These are phyloP conservation scores for Oxytorus armatus DNA, from an alignment of 2,888 invertebrate species.

Conservation along the genomic window DNA sequence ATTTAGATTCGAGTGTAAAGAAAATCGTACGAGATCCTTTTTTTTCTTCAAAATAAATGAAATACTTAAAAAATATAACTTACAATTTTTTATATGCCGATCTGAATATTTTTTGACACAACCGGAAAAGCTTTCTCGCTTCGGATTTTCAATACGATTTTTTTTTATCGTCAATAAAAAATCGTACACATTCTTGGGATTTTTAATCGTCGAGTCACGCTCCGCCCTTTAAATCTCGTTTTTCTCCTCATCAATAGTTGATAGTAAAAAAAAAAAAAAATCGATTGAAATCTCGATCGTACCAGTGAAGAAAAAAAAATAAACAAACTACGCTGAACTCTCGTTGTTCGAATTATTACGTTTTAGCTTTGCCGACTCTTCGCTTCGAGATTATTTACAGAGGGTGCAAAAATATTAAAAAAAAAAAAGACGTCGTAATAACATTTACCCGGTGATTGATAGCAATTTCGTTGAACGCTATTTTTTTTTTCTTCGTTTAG, in stretches of 20 bases:
- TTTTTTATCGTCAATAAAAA: too few species aligned
- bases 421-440: conserved; percentile 12
- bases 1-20: conserved; percentile 61
- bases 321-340: conserved; percentile 67
- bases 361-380: conserved; percentile 35
- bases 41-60: too few species aligned
- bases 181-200: too few species aligned
- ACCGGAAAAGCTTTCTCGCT: too few species aligned
- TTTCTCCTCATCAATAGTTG: conserved; percentile 74
- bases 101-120: too few species aligned
- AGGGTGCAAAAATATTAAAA: not conserved
- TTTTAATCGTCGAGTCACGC: too few species aligned
- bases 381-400: conserved; percentile 43
- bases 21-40: too few species aligned
- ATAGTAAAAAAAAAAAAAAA: conserved; percentile 11
- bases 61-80: too few species aligned
- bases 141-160: too few species aligned
- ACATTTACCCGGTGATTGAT: conserved; percentile 52
- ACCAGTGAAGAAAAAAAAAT: conserved; percentile 71
- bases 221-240: conserved; percentile 56
- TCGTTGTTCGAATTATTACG: conserved; percentile 73
- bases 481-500: conserved; percentile 25
- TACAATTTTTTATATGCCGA: too few species aligned
- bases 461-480: conserved; percentile 47
- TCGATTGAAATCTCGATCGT: conserved; percentile 74